Base-by-base conservation (phyloP, 2,888 invertebrate species). In the Leptopterna dolabrata region DNA sequence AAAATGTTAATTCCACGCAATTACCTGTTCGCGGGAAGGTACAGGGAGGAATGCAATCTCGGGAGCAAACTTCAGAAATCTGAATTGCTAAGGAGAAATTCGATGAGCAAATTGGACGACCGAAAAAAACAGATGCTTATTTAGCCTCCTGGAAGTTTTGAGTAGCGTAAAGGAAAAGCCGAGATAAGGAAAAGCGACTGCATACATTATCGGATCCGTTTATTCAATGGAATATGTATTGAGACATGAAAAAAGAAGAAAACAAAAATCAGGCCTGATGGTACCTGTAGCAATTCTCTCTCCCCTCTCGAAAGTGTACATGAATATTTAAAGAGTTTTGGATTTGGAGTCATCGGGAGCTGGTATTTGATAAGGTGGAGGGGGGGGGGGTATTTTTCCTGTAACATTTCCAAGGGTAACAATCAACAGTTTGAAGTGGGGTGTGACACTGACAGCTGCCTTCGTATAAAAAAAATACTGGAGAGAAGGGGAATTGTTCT, bases 1-100 rank as follows among this genome's bases (percentile, higher is more conserved):
- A 73, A 73, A 73, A 73, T 73, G 73, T 73, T 73, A 73, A 73
- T 73, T 73, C 73, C n/a, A 14, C 73, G 73, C 73, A 73, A 73
- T 73, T 73, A 73, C 73, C 73, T 73, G 29, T 73, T 73, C 36
- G 73, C 36, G n/a, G 55, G 19, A 55, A 2, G 73, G 1, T 6
- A 24, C 1, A 16, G 30, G 30, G 73, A n/a, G 24, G 24, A 36
- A 24, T 19, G 73, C n/a, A 24, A 19, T 73, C 73, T 13, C n/a
- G 73, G 13, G 24, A 24, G 13, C n/a, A 73, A 73, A 19, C 24
- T n/a, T 13, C 19, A 16, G 55, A 55, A 73, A 73, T 73, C 73
- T 73, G 73, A 73, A 29, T 73, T 73, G 73, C 73, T 29, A 73
- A 73, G 36, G n/a, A 29, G 36, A 14, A 73, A 73, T 73, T 73